Conservation (phyloP, 1,140 invertebrate species). For the Meloidogyne exigua region DNA sequence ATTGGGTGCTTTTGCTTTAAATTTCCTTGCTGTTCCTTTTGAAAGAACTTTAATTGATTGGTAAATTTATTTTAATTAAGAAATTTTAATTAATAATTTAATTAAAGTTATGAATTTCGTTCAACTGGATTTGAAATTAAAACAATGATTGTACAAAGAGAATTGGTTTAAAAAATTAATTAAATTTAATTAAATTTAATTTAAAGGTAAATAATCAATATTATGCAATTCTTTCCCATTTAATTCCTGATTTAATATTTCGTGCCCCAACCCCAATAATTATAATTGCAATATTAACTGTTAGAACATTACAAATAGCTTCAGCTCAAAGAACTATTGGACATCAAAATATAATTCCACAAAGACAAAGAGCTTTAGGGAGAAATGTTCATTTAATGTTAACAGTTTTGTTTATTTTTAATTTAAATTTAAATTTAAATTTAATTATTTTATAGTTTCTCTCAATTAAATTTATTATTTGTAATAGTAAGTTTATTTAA, state of each 20-base stretch:
- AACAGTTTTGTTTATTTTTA: constrained; percentile 15
- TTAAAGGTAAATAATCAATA: constrained; percentile 46
- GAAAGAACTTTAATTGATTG: constrained; percentile 51
- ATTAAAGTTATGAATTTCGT: constrained; percentile 42
- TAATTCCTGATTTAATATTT: constrained; percentile 59
- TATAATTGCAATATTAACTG: constrained; percentile 58
- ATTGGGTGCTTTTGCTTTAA: constrained; percentile 56
- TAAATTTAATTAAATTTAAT: neutral
- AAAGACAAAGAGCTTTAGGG: constrained; percentile 13
- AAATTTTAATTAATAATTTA: constrained; percentile 14
- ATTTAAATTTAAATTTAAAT: neutral
- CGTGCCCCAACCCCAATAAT: constrained; percentile 61
- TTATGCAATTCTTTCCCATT: constrained; percentile 57
- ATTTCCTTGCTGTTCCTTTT: constrained; percentile 56
- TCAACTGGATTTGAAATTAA: constrained; percentile 37
- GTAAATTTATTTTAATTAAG: constrained; percentile 24
- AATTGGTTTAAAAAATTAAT: constrained; percentile 30
- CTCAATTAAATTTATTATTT: constrained; percentile 62
- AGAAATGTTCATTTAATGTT: constrained; percentile 27
- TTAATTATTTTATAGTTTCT: constrained; percentile 48
- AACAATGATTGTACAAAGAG: constrained; percentile 53
- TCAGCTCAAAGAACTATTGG: constrained; percentile 50
- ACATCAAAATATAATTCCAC: constrained; percentile 10
- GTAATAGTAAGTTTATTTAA: constrained; percentile 46
- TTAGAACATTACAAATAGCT: constrained; percentile 56